Percentiles rank a stretch among this genome's conserved stretches.
These are phyloP conservation scores for Callaeas wilsoni DNA, from an alignment of 2,113 vertebrate species.

Conservation along the genomic window DNA sequence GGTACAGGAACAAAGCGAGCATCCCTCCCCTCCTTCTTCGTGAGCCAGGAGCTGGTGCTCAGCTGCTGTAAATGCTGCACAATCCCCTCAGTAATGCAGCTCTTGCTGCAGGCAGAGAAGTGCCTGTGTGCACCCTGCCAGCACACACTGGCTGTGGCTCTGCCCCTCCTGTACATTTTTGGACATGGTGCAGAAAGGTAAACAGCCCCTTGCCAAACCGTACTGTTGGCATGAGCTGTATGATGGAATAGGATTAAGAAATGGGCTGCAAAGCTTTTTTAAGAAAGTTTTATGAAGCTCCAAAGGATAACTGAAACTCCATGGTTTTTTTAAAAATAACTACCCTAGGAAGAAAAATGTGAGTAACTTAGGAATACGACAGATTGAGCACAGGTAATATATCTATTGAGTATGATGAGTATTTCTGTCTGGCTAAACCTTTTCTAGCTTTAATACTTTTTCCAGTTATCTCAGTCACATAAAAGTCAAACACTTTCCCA, in stretches of 20 bases:
- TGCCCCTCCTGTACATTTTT: not conserved
- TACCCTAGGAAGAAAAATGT: not conserved
- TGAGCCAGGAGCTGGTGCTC: not conserved
- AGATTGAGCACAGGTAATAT: not conserved
- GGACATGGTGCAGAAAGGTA: not conserved
- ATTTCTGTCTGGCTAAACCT: not conserved
- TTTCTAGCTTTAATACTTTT: not conserved
- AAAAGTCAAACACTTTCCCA: slow-evolving; percentile 17
- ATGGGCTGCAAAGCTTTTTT: not conserved
- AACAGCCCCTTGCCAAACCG: not conserved
- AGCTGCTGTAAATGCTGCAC: not conserved
- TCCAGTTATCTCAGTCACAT: slow-evolving; percentile 7
- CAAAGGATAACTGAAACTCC: not conserved
- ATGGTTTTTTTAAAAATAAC: not conserved
- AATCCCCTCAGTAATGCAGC: not conserved
- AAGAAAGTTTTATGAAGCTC: not conserved
- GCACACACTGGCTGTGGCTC: not conserved
- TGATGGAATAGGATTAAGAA: not conserved
- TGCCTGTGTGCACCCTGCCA: not conserved
- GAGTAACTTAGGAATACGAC: not conserved
- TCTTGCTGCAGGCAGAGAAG: not conserved
- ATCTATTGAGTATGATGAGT: not conserved
- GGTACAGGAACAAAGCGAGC: not conserved
- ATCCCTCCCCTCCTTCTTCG: not conserved
- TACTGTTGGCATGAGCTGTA: not conserved